Evolutionary conservation across 92 coral and sea anemone species (phyloP).

Genomic region (Isaurus tuberculatus): DNA sequence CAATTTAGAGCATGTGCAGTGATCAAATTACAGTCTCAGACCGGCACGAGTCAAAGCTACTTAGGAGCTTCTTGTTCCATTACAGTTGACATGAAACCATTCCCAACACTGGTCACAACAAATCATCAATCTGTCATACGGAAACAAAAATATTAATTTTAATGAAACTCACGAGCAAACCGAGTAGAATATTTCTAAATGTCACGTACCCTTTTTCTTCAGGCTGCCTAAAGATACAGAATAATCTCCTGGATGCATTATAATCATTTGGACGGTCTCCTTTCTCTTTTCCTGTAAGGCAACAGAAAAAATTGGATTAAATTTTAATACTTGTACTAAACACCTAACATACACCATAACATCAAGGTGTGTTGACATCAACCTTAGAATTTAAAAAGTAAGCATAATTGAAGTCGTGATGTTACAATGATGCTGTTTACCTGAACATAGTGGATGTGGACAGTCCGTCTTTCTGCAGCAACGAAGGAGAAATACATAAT

Average conservation of each 20-base stretch:
- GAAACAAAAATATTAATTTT: background rate
- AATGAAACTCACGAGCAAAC: background rate
- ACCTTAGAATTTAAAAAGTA: background rate
- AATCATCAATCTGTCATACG: slow-evolving; percentile 34
- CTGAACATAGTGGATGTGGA: slow-evolving; percentile 48
- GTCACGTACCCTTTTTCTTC: slow-evolving; percentile 22
- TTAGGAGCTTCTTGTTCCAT: too few species aligned
- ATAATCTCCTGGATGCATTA: too few species aligned
- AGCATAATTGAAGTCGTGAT: too few species aligned
- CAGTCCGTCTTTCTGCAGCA: slow-evolving; percentile 49
- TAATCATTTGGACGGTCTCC: too few species aligned
- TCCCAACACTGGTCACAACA: slow-evolving; percentile 49
- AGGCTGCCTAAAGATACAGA: background rate
- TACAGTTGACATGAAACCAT: slow-evolving; percentile 52
- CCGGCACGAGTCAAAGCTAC: too few species aligned
- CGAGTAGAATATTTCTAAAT: background rate
- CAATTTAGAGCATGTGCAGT: too few species aligned
- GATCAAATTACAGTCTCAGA: too few species aligned
- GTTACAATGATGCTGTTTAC: background rate
- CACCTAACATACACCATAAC: background rate
- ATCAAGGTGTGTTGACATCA: background rate
- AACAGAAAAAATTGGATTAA: too few species aligned
- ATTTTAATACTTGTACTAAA: too few species aligned
- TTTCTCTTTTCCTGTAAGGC: too few species aligned
- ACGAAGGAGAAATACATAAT: slow-evolving; percentile 51